These are phyloP conservation scores for Orientallactaga bullata DNA, from an alignment of 2,113 vertebrate species.

Conservation along the genomic window DNA sequence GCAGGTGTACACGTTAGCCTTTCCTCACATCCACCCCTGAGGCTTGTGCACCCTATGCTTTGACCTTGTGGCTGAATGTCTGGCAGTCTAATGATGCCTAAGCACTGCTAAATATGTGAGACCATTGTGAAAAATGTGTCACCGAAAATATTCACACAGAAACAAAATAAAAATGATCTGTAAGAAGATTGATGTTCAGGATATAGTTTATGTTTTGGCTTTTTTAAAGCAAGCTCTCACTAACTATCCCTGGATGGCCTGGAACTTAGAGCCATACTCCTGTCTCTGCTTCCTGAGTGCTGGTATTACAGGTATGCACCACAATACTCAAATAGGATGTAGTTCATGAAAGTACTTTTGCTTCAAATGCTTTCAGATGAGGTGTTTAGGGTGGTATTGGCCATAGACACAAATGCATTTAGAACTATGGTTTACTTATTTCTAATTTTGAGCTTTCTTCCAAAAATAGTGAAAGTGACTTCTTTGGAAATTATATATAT, in stretches of 20 bases:
- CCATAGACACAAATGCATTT: neutral
- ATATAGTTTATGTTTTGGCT: too few relatives aligned
- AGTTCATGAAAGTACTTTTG: neutral
- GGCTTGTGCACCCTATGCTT: neutral
- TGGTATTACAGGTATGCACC: neutral
- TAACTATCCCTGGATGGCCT: neutral
- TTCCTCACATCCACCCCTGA: neutral
- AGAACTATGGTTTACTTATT: conserved; percentile 2
- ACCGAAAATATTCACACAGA: neutral
- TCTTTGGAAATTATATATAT: neutral
- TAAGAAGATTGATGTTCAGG: neutral
- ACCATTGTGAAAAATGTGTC: neutral
- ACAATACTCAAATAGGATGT: neutral
- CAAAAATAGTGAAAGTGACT: neutral
- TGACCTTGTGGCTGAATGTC: neutral
- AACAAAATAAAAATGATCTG: neutral
- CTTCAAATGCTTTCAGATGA: neutral
- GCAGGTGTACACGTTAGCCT: too few relatives aligned
- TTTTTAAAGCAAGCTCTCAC: neutral
- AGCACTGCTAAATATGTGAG: neutral
- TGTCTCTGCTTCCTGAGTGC: neutral
- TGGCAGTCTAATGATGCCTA: neutral
- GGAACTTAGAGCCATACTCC: neutral
- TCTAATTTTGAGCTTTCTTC: neutral
- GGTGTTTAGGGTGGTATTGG: too few relatives aligned